Evolutionary conservation across 2,888 invertebrate genomes (phyloP).

Genomic region (Leptodirus hochenwartii): DNA sequence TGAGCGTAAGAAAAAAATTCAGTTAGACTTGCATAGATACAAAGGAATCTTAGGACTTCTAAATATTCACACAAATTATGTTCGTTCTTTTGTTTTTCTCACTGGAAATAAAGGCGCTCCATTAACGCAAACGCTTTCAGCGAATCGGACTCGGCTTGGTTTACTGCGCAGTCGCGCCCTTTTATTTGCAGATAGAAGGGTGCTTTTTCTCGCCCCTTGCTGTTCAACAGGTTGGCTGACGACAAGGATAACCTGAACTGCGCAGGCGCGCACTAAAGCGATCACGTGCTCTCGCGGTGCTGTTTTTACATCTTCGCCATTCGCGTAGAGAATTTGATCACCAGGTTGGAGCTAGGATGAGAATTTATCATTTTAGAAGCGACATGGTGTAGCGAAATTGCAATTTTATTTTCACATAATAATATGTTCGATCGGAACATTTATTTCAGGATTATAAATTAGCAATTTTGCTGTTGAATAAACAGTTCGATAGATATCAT

Average conservation of each 20-base stretch:
- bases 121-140: constrained; percentile 75
- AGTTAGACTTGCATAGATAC: no score
- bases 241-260: constrained; percentile 51
- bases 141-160: constrained; percentile 74
- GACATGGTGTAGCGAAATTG: not conserved
- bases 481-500: no score
- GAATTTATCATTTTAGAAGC: constrained; percentile 7
- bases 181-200: constrained; percentile 73
- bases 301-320: constrained; percentile 74
- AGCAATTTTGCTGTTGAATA: no score
- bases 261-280: constrained; percentile 67
- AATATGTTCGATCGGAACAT: no score
- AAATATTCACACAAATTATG: no score
- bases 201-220: constrained; percentile 48
- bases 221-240: constrained; percentile 65
- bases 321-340: constrained; percentile 78
- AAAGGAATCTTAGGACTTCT: no score
- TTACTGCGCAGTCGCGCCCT: constrained; percentile 62
- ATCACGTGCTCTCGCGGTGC: constrained; percentile 82
- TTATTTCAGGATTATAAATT: no score
- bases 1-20: no score
- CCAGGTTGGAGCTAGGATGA: constrained; percentile 56
- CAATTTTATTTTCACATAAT: no score
- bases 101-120: constrained; percentile 68
- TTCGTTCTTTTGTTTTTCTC: no score